Conservation (phyloP, 2,113 vertebrate genomes). For the Tachycineta bicolor region DNA sequence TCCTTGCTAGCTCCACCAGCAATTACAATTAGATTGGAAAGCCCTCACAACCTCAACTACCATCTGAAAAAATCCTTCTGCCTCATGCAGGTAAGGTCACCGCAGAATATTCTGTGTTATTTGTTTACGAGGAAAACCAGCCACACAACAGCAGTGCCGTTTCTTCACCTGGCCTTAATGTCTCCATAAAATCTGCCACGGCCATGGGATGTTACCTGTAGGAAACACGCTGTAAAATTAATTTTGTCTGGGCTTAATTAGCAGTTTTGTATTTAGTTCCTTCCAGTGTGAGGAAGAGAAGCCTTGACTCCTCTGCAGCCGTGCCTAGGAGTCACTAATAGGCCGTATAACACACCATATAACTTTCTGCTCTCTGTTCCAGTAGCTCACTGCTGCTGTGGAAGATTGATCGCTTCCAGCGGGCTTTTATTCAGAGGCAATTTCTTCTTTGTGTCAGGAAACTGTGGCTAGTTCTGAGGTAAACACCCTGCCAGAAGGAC, state of each 20-base stretch:
- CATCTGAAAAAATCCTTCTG: not conserved
- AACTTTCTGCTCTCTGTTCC: not conserved
- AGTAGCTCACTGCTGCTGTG: not conserved
- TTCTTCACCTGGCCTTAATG: not conserved
- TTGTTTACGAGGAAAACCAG: not conserved
- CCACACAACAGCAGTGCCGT: not conserved
- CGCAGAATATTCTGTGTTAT: not conserved
- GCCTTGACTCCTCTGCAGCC: not conserved
- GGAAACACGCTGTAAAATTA: not conserved
- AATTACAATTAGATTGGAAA: not conserved
- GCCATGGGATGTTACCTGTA: not conserved
- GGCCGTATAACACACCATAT: not conserved
- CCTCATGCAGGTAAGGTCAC: not conserved
- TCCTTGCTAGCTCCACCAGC: not conserved
- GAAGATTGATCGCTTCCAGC: not conserved
- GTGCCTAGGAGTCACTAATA: not conserved
- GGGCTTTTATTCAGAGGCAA: not conserved
- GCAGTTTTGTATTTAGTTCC: not conserved
- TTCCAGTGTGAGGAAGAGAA: not conserved
- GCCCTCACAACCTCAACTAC: not conserved
- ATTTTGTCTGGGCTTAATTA: constrained; percentile 16
- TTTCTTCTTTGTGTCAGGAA: not conserved
- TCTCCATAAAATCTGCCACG: not conserved
- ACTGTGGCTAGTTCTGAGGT: not conserved
- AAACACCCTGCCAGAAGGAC: not conserved